A percentile compares a stretch with the other conserved stretches of the same genome.
These are phyloP conservation scores for Limnodromus scolopaceus DNA, from an alignment of 2,797 vertebrate species.

Conservation along the genomic window DNA sequence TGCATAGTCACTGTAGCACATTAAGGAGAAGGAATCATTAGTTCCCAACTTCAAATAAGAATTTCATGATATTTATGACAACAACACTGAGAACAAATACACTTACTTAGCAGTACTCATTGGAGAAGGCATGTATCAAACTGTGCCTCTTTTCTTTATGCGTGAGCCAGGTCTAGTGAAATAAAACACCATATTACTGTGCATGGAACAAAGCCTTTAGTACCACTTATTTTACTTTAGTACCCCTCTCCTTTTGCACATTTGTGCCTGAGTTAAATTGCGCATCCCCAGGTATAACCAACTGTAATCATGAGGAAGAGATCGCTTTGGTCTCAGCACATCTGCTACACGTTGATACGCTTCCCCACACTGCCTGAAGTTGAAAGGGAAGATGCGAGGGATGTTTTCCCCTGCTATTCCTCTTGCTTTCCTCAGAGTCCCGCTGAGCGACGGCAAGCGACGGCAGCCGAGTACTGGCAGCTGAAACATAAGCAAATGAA, in stretches of 20 bases:
- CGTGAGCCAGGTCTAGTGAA: conserved; percentile 74
- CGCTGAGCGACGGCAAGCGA: neutral
- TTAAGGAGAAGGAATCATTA: conserved; percentile 80
- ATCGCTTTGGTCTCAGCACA: conserved; percentile 79
- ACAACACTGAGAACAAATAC: conserved; percentile 60
- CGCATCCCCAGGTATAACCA: conserved; percentile 78
- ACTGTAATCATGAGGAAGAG: conserved; percentile 77
- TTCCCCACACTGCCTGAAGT: conserved; percentile 63
- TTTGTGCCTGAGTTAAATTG: conserved; percentile 75
- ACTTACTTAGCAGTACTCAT: conserved; percentile 50
- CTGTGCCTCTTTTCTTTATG: conserved; percentile 66
- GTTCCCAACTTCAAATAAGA: conserved; percentile 77
- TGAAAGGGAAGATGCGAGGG: conserved; percentile 69
- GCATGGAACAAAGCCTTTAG: conserved; percentile 73
- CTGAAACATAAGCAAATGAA: conserved; percentile 50
- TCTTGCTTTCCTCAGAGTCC: conserved; percentile 63
- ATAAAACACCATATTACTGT: conserved; percentile 65
- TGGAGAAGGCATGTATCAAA: conserved; percentile 53
- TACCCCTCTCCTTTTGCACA: conserved; percentile 69
- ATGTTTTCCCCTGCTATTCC: conserved; percentile 66
- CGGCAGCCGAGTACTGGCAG: neutral
- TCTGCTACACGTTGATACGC: conserved; percentile 70
- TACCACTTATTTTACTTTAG: conserved; percentile 72
- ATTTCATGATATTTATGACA: conserved; percentile 76
- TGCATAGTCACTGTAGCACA: conserved; percentile 70